These are phyloP conservation scores for Lydus trimaculatus DNA, from an alignment of 2,888 invertebrate species.

Conservation along the genomic window DNA sequence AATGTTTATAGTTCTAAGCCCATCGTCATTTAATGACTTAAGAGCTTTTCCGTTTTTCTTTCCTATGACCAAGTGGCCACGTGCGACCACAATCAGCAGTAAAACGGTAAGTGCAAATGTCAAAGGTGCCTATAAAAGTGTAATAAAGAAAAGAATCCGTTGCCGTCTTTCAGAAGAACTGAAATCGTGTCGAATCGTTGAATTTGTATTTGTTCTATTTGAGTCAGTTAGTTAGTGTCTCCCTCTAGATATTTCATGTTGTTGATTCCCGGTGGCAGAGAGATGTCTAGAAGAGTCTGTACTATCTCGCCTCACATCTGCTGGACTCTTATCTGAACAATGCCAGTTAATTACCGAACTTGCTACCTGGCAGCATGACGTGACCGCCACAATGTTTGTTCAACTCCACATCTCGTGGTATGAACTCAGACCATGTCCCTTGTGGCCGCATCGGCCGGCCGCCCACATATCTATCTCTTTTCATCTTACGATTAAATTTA, in stretches of 20 bases:
- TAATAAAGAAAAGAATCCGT: slow-evolving; percentile 37
- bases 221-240: not conserved
- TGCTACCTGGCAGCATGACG: slow-evolving; percentile 55
- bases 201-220: not conserved
- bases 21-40: slow-evolving; percentile 22
- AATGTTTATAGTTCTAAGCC: slow-evolving; percentile 1
- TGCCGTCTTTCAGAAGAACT: slow-evolving; percentile 21
- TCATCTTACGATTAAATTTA: not conserved
- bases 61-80: slow-evolving; percentile 26
- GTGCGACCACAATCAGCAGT: slow-evolving; percentile 33
- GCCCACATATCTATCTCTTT: slow-evolving; percentile 15
- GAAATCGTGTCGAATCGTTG: slow-evolving; percentile 1
- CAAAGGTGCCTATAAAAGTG: slow-evolving; percentile 40
- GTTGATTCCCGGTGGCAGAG: not conserved
- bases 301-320: slow-evolving; percentile 46
- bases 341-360: slow-evolving; percentile 57
- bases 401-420: slow-evolving; percentile 38
- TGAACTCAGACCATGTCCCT: slow-evolving; percentile 19
- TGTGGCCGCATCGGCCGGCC: too few species aligned
- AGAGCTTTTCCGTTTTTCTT: slow-evolving; percentile 23
- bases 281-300: slow-evolving; percentile 8
- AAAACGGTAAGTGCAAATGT: slow-evolving; percentile 42
- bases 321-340: slow-evolving; percentile 55
- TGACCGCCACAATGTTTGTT: slow-evolving; percentile 51
- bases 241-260: not conserved